phyloP scores from a whole-genome alignment of 37 sponge, comb jelly and placozoan genomes.

The Chondrilla cf. caribensis region DNA sequence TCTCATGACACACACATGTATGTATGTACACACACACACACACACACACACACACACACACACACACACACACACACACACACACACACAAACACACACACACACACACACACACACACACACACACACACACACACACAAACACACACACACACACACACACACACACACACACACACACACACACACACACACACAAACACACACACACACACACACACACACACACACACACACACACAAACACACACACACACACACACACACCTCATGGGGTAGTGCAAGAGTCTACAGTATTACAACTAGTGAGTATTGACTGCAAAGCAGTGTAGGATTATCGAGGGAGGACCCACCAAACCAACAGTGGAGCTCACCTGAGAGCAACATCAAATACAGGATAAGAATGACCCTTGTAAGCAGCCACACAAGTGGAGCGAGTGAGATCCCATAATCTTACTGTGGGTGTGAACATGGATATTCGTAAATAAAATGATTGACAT shows the following conservation, averaged over 20 bases:
- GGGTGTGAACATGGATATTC: neutral
- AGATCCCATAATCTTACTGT: slow-evolving; percentile 72
- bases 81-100: slow-evolving; percentile 43
- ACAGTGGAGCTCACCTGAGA: slow-evolving; percentile 36
- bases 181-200: slow-evolving; percentile 11
- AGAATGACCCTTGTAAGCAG: slow-evolving; percentile 63
- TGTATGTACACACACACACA: slow-evolving; percentile 12
- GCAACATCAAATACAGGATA: slow-evolving; percentile 81
- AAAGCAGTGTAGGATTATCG: neutral
- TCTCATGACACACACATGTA: slow-evolving; percentile 15
- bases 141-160: neutral
- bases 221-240: too few relatives aligned
- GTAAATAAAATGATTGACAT: too few relatives aligned
- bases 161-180: slow-evolving; percentile 30
- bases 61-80: slow-evolving; percentile 29
- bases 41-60: slow-evolving; percentile 12
- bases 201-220: neutral
- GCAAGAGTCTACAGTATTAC: too few relatives aligned
- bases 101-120: slow-evolving; percentile 47
- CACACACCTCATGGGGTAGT: too few relatives aligned
- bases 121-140: slow-evolving; percentile 25
- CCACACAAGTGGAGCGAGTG: slow-evolving; percentile 9
- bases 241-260: too few relatives aligned
- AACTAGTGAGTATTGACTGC: neutral
- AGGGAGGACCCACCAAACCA: neutral